These are phyloP conservation scores for Rattus rattus DNA, from an alignment of 2,113 vertebrate species.

Conservation along the genomic window DNA sequence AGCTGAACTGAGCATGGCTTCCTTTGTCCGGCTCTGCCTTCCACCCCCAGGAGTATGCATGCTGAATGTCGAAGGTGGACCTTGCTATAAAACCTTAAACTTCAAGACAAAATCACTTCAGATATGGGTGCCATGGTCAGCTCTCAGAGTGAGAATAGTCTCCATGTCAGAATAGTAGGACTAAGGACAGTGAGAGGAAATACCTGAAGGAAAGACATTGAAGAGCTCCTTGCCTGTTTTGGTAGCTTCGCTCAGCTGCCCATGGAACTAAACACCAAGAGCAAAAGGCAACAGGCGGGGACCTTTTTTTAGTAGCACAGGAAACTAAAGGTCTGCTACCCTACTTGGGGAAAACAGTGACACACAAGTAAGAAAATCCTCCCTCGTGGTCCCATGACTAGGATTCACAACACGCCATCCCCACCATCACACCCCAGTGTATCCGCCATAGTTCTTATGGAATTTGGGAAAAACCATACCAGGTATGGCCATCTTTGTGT, in stretches of 20 bases:
- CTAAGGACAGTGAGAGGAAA: slow-evolving; percentile 81
- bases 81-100: neutral
- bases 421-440: neutral
- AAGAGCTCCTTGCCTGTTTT: neutral
- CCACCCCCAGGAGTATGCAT: neutral
- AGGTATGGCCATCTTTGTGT: neutral
- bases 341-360: neutral
- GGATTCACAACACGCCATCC: neutral
- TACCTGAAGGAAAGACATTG: slow-evolving; percentile 39
- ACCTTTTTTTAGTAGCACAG: neutral
- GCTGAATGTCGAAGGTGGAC: neutral
- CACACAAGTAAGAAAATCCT: neutral
- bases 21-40: neutral
- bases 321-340: neutral
- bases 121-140: slow-evolving; percentile 87
- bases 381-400: neutral
- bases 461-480: neutral
- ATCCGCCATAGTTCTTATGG: neutral
- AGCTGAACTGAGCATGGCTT: neutral
- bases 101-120: neutral
- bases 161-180: slow-evolving; percentile 93
- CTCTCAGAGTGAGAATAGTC: slow-evolving; percentile 89
- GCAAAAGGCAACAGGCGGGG: neutral
- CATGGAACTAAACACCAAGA: neutral
- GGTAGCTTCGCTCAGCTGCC: neutral